phyloP scores from a whole-genome alignment of 2,888 invertebrate genomes.

The Pinctada fucata region DNA sequence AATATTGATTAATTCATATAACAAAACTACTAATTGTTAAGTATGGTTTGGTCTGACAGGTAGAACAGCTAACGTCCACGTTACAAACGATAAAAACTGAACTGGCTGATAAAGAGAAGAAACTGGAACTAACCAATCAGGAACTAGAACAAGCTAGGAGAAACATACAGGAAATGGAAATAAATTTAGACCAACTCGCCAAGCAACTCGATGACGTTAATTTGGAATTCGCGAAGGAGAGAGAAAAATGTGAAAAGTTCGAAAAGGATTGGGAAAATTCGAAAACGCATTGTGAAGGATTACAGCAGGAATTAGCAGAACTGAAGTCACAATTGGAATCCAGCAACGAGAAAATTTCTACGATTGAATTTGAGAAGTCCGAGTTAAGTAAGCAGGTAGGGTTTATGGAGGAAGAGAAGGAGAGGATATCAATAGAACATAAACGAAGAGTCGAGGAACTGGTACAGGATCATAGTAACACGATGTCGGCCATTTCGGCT shows the following conservation, averaged over 20 bases:
- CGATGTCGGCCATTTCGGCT: constrained; percentile 38
- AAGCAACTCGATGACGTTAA: constrained; percentile 51
- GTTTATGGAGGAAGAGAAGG: constrained; percentile 43
- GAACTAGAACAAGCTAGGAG: constrained; percentile 45
- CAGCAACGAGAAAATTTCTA: constrained; percentile 32
- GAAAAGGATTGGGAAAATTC: constrained; percentile 65
- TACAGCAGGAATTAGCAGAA: constrained; percentile 43
- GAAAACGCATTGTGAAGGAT: constrained; percentile 43
- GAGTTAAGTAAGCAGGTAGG: constrained; percentile 40
- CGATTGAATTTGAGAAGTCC: constrained; percentile 5
- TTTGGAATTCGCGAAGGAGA: constrained; percentile 47
- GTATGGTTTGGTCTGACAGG: not conserved
- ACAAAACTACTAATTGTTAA: no score
- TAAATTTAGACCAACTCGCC: constrained; percentile 46
- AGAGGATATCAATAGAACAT: constrained; percentile 43
- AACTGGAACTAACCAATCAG: constrained; percentile 40
- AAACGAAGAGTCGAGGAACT: constrained; percentile 43
- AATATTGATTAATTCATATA: no score
- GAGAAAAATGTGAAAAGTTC: constrained; percentile 58
- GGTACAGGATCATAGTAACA: constrained; percentile 43
- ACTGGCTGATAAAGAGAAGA: constrained; percentile 50
- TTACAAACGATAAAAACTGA: constrained; percentile 41
- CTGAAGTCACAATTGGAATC: constrained; percentile 42
- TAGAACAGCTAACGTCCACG: constrained; percentile 47
- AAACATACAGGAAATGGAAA: constrained; percentile 49